Percentiles rank a stretch among this genome's conserved stretches.
These are phyloP conservation scores for Myocastor coypus DNA, from an alignment of 2,113 vertebrate genomes.

Conservation along the genomic window DNA sequence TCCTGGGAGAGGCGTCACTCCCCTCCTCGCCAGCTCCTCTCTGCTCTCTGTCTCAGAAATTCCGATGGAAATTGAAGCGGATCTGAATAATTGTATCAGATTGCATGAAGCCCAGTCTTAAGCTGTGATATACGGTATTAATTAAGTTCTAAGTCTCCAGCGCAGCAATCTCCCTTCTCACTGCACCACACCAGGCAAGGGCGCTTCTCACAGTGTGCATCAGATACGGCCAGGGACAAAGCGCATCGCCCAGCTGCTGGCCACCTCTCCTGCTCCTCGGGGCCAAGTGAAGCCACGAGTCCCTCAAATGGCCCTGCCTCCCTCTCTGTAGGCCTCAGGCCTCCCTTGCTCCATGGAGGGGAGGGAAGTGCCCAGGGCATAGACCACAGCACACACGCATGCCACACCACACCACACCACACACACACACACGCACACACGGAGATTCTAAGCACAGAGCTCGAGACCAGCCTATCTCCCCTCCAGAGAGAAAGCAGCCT, in stretches of 20 bases:
- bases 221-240: constrained; percentile 39
- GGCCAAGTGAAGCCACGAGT: fast-evolving
- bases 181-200: constrained; percentile 63
- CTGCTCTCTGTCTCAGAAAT: constrained; percentile 80
- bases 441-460: neutral
- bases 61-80: constrained; percentile 80
- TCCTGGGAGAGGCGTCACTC: constrained; percentile 69
- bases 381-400: neutral
- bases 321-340: neutral
- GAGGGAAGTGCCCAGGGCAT: neutral
- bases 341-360: neutral
- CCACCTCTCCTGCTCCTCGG: neutral
- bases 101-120: constrained; percentile 82
- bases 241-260: neutral
- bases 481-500: neutral
- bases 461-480: neutral
- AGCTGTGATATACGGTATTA: constrained; percentile 85
- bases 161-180: constrained; percentile 62
- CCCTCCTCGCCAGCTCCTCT: constrained; percentile 72
- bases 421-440: neutral
- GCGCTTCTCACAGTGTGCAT: constrained; percentile 75
- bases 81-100: constrained; percentile 83
- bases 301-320: fast-evolving
- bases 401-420: no score
- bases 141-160: constrained; percentile 86